Conservation (phyloP, 2,113 vertebrate species). For the Polyodon spathula region DNA sequence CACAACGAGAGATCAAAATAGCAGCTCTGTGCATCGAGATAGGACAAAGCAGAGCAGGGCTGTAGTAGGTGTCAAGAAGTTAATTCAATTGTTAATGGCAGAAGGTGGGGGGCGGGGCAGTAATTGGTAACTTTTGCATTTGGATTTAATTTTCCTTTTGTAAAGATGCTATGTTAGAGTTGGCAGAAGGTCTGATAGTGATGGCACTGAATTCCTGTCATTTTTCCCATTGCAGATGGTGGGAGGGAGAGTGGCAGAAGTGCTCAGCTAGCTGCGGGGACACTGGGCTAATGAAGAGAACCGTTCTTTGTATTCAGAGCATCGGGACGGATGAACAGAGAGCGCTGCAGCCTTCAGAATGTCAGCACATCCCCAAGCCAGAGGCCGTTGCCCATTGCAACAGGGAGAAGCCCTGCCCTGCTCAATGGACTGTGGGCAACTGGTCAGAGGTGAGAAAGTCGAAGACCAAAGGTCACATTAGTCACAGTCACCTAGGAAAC, state of each 20-base stretch:
- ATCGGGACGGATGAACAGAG: constrained; percentile 72
- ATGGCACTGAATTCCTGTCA: constrained; percentile 2
- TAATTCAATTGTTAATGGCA: too few relatives aligned
- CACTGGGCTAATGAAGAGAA: constrained; percentile 55
- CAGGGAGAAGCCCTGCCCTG: constrained; percentile 62
- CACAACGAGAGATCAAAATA: too few relatives aligned
- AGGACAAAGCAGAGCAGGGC: too few relatives aligned
- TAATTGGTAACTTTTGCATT: not conserved
- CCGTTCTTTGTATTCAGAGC: constrained; percentile 75
- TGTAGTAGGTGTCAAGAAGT: too few relatives aligned
- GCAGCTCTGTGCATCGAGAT: too few relatives aligned
- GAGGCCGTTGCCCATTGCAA: constrained; percentile 54
- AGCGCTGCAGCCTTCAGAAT: constrained; percentile 55
- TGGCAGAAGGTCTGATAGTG: not conserved
- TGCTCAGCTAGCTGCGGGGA: constrained; percentile 73
- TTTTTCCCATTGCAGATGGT: constrained; percentile 65
- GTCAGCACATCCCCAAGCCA: constrained; percentile 64
- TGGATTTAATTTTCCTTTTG: not conserved
- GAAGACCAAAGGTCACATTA: too few relatives aligned
- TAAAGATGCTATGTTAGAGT: constrained; percentile 7
- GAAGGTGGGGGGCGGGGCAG: too few relatives aligned
- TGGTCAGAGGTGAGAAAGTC: constrained; percentile 76
- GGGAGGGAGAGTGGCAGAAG: constrained; percentile 78
- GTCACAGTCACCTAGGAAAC: too few relatives aligned
- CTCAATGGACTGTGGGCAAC: constrained; percentile 66